Evolutionary conservation across 2,888 invertebrate genomes (phyloP), one percentile per base, ranked within the genome.

Genomic region (Corythucha ciliata): DNA sequence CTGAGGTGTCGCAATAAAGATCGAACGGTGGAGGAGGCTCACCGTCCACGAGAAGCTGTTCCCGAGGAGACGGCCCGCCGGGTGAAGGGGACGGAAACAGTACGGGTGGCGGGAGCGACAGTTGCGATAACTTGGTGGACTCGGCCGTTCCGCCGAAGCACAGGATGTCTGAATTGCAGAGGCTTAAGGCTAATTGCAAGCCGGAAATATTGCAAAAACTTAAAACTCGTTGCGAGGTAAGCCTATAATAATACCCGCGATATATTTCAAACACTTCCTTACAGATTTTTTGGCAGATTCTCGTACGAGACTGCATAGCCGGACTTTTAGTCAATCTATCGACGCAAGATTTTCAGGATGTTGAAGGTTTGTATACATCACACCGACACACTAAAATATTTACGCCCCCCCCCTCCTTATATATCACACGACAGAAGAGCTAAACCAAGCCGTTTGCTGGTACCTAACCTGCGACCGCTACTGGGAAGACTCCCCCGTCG

Each of bases 381-480:
- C 14, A 16, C n/a, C n/a, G n/a, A n/a, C n/a, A n/a, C n/a, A n/a
- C n/a, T n/a, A n/a, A n/a, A n/a, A n/a, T n/a, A n/a, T n/a, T n/a
- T n/a, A n/a, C n/a, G n/a, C n/a, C n/a, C n/a, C n/a, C n/a, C n/a
- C n/a, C n/a, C n/a, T 48, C 12, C 14, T 37, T 37, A 14, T 37
- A 37, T 37, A n/a, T n/a, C 21, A 22, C 21, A 41, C 56, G 48
- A 5, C 68, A 90, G 90, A 86, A 66, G 88, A 89, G 68, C 76
- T 91, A 70, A 87, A 89, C 68, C 79, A 85, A 63, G 85, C 85
- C 2, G 82, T 91, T 36, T 92, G 92, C 68, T 90, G 90, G 82
- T 91, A 89, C 70, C 72, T 92, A 64, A 88, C 88, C 58, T 92
- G 92, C 66, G 89, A 90, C 67, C 80, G 85, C 57, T 91, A 89